A percentile compares a stretch with the other conserved stretches of the same genome.
Conservation (phyloP, 2,888 invertebrate genomes). For the Deilephila elpenor region DNA sequence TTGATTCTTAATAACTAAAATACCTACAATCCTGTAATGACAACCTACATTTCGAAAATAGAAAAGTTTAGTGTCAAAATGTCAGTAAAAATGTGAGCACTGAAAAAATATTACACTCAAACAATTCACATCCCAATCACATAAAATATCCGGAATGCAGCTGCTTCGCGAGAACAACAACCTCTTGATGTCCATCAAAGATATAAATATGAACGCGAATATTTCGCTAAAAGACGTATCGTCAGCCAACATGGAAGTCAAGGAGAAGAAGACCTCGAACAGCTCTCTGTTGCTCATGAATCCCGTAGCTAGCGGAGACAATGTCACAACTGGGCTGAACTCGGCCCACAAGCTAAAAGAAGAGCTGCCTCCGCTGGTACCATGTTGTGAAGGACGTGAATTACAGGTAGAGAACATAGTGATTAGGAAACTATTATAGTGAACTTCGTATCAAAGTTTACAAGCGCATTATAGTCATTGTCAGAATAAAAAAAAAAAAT, state of each 20-base stretch:
- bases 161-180: constrained; percentile 67
- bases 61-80: constrained; percentile 68
- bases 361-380: constrained; percentile 70
- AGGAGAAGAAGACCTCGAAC: constrained; percentile 70
- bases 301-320: constrained; percentile 79
- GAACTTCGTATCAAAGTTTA: no score
- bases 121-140: constrained; percentile 36
- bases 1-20: background rate
- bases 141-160: constrained; percentile 60
- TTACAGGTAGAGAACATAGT: constrained; percentile 58
- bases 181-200: constrained; percentile 51
- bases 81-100: constrained; percentile 65
- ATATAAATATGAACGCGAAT: constrained; percentile 56
- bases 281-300: constrained; percentile 71
- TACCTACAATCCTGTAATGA: background rate
- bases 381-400: constrained; percentile 77
- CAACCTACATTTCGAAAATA: constrained; percentile 54
- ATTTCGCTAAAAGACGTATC: constrained; percentile 51
- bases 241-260: constrained; percentile 65
- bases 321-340: constrained; percentile 66
- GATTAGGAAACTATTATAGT: background rate
- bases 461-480: no score
- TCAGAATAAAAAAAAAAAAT: no score
- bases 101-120: constrained; percentile 46
- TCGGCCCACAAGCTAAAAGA: constrained; percentile 71